Conservation (phyloP, 2,113 vertebrate species). For the Amblyopsis rosae region DNA sequence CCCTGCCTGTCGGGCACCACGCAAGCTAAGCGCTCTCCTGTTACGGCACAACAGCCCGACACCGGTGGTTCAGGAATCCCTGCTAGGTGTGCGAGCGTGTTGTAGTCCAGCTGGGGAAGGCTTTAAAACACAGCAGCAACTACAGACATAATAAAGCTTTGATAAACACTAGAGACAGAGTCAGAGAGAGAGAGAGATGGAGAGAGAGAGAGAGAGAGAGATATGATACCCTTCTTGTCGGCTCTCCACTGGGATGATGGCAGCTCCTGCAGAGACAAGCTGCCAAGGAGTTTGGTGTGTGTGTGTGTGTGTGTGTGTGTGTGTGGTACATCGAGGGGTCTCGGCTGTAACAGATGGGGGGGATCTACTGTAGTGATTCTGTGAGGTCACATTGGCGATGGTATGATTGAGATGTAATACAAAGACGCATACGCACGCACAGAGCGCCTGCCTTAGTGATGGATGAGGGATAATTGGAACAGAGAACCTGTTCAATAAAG, state of each 20-base stretch:
- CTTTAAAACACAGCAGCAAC: constrained; percentile 33
- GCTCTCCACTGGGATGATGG: constrained; percentile 63
- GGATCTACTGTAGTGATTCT: constrained; percentile 61
- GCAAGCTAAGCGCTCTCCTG: neutral
- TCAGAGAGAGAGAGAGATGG: constrained; percentile 16
- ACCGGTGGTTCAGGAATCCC: neutral
- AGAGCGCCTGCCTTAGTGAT: constrained; percentile 29
- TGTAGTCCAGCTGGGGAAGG: constrained; percentile 5
- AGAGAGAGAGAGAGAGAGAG: neutral
- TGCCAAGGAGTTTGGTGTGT: constrained; percentile 43
- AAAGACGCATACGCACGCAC: constrained; percentile 1
- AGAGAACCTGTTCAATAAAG: constrained; percentile 62
- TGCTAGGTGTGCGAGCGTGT: constrained; percentile 6
- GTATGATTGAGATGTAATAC: constrained; percentile 36
- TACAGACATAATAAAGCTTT: constrained; percentile 50
- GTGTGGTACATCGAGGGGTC: constrained; percentile 27
- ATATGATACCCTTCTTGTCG: constrained; percentile 49
- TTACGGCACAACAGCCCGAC: neutral
- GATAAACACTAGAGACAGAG: constrained; percentile 36
- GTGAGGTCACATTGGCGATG: constrained; percentile 64
- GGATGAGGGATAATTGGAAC: constrained; percentile 49
- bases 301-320: constrained; percentile 28
- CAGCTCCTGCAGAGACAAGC: constrained; percentile 66
- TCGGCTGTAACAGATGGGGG: constrained; percentile 67
- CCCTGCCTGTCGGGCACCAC: neutral